Percentiles rank a stretch among this genome's conserved stretches.
phyloP scores from a whole-genome alignment of 1,140 invertebrate species.

The Drosophila bifasciata region DNA sequence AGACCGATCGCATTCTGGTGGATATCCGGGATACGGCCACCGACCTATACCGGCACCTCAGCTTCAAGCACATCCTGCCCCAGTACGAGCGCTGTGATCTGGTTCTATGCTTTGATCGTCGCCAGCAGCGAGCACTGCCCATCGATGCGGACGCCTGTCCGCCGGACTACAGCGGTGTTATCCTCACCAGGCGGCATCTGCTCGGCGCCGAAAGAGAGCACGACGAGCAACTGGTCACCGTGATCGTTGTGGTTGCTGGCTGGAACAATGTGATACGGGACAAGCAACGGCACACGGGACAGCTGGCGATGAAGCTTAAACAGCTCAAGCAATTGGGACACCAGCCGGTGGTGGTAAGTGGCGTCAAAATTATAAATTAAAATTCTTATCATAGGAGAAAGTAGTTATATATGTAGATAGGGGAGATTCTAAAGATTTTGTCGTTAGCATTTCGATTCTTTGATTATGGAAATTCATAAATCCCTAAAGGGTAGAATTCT shows the following conservation, averaged over 20 bases:
- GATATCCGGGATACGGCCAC: conserved; percentile 80
- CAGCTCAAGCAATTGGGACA: conserved; percentile 86
- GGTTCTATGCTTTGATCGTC: conserved; percentile 70
- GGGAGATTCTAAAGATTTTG: too few relatives aligned
- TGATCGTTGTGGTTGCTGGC: conserved; percentile 84
- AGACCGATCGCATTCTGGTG: conserved; percentile 84
- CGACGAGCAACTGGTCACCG: conserved; percentile 71
- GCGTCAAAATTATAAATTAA: neutral
- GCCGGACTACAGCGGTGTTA: conserved; percentile 65
- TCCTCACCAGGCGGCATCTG: conserved; percentile 76
- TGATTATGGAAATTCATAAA: too few relatives aligned
- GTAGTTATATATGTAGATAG: too few relatives aligned
- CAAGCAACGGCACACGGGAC: conserved; percentile 81
- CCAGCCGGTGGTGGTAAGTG: conserved; percentile 85
- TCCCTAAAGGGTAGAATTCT: too few relatives aligned
- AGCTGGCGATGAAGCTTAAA: conserved; percentile 84
- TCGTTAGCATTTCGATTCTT: too few relatives aligned
- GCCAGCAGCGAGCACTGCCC: conserved; percentile 34
- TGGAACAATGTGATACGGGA: conserved; percentile 83
- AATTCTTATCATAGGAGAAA: neutral
- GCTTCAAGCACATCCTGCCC: conserved; percentile 85
- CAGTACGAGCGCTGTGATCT: conserved; percentile 85
- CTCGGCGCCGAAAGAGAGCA: conserved; percentile 62
- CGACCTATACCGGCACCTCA: conserved; percentile 49
- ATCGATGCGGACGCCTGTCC: conserved; percentile 34